These are phyloP conservation scores for Proterorhinus semilunaris DNA, from an alignment of 2,113 vertebrate genomes.

Conservation along the genomic window DNA sequence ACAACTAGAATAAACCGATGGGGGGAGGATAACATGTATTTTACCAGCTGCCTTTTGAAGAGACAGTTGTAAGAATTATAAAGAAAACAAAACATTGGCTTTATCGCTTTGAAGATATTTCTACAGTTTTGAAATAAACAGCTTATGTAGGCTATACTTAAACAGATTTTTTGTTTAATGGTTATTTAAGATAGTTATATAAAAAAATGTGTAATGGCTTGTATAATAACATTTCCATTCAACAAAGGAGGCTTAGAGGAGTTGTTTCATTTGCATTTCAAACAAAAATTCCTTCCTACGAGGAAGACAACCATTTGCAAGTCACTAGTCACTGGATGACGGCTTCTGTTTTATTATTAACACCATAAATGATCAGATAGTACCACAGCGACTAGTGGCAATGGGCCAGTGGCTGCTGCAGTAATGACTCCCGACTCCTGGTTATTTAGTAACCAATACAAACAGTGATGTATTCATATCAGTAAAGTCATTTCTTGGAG, in stretches of 20 bases:
- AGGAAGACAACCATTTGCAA: conserved; percentile 11
- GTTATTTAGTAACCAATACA: conserved; percentile 69
- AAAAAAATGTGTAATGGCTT: no score
- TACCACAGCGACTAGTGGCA: neutral
- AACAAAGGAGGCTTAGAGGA: no score
- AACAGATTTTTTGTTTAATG: no score
- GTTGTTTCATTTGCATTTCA: no score
- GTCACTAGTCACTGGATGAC: conserved; percentile 6
- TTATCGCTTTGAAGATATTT: no score
- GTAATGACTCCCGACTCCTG: conserved; percentile 28
- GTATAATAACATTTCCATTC: no score
- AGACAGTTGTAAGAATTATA: no score
- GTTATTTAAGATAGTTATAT: no score
- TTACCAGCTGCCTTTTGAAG: neutral
- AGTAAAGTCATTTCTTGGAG: conserved; percentile 51
- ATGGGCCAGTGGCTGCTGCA: conserved; percentile 8
- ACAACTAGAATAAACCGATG: neutral
- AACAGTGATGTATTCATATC: conserved; percentile 55
- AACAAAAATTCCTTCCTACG: neutral
- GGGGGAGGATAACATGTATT: neutral
- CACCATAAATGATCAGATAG: conserved; percentile 21
- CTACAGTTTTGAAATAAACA: no score
- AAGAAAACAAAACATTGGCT: no score
- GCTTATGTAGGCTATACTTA: no score
- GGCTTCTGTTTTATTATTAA: conserved; percentile 22